Conservation (phyloP, 2,113 vertebrate species). For the Rhodinocichla rosea region DNA sequence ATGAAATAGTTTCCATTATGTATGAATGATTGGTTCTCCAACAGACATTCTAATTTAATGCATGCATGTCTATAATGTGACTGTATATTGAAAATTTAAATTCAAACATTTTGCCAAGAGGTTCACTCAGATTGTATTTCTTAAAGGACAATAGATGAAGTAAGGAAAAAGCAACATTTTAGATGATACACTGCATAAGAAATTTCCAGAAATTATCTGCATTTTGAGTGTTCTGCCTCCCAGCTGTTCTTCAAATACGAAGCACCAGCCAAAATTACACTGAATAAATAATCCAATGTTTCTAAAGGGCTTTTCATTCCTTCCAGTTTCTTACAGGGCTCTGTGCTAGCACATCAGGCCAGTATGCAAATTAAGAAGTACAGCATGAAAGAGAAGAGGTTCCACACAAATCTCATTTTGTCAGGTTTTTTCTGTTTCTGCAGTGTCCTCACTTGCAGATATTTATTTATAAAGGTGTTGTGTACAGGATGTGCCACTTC, state of each 20-base stretch:
- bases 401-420: not conserved
- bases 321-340: not conserved
- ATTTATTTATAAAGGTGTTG: not conserved
- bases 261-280: not conserved
- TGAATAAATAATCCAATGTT: not conserved
- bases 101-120: not conserved
- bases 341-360: not conserved
- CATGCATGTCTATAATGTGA: not conserved
- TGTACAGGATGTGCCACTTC: not conserved
- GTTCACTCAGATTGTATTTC: not conserved
- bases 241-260: not conserved
- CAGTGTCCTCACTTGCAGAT: not conserved
- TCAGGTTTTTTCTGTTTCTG: not conserved
- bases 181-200: not conserved
- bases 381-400: not conserved
- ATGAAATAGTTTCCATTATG: not conserved
- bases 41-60: not conserved
- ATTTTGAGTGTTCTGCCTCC: not conserved
- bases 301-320: not conserved
- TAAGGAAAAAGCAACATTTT: not conserved
- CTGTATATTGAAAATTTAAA: not conserved
- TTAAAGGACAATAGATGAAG: not conserved
- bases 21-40: not conserved
- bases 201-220: not conserved
- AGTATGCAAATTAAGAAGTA: not conserved